phyloP scores from a whole-genome alignment of 2,797 vertebrate genomes.

The Gallinago nigripennis region DNA sequence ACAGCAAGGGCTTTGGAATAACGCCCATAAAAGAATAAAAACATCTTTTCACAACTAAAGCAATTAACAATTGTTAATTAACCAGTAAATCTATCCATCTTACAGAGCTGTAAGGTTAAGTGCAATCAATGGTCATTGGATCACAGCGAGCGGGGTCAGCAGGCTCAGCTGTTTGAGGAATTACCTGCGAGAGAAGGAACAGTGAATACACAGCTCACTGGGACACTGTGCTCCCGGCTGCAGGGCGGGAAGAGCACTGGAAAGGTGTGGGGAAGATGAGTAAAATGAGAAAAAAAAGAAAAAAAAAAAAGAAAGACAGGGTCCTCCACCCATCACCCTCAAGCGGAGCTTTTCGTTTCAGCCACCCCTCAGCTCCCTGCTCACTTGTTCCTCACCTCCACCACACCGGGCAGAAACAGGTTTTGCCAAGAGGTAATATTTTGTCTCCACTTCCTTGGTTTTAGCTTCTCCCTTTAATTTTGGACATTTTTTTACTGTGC shows the following conservation, averaged over 20 bases:
- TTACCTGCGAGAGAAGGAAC: not conserved
- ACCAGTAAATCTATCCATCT: not conserved
- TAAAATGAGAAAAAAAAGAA: not conserved
- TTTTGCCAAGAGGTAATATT: not conserved
- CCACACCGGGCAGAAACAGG: not conserved
- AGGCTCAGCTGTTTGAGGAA: not conserved
- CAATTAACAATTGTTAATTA: not conserved
- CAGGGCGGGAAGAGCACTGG: not conserved
- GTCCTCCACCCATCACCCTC: rapidly evolving
- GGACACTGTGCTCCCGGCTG: rapidly evolving
- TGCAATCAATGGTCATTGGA: not conserved
- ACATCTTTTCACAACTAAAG: not conserved
- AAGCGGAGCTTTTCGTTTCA: rapidly evolving
- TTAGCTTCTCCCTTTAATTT: not conserved
- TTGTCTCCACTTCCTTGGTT: not conserved
- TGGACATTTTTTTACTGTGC: not conserved
- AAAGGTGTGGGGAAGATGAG: not conserved
- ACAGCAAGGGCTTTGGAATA: not conserved
- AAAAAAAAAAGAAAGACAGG: not conserved
- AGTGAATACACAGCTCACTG: not conserved
- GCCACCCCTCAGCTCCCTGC: not conserved
- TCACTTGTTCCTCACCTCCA: not conserved
- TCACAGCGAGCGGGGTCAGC: not conserved
- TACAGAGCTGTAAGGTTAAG: not conserved
- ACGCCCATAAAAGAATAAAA: not conserved